Percentiles rank a stretch among this genome's conserved stretches.
phyloP scores from a whole-genome alignment of 2,113 vertebrate species.

The Cathartes aura region DNA sequence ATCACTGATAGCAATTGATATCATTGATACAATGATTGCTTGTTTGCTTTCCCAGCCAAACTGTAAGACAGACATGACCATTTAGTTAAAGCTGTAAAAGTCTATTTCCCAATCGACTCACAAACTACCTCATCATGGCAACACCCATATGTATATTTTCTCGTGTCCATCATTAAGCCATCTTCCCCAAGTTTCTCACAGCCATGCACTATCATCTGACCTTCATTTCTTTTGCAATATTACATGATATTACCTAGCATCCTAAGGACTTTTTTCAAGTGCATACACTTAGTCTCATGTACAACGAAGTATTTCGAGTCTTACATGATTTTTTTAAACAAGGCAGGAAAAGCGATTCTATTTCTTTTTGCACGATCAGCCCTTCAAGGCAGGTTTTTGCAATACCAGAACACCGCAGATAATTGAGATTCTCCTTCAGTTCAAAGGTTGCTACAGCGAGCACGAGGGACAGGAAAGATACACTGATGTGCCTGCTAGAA shows the following conservation, averaged over 20 bases:
- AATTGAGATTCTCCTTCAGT: constrained; percentile 36
- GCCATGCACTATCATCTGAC: neutral
- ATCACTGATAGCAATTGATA: neutral
- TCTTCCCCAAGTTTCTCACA: neutral
- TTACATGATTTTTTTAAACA: fast-evolving
- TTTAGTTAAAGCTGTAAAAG: neutral
- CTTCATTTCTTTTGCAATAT: neutral
- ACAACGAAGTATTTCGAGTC: fast-evolving
- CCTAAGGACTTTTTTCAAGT: no score
- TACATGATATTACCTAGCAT: neutral
- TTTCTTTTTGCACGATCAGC: neutral
- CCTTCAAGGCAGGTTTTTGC: neutral
- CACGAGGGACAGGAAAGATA: neutral
- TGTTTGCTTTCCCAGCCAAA: neutral
- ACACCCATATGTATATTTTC: neutral
- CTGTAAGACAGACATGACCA: fast-evolving
- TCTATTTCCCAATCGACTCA: neutral
- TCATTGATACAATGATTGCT: neutral
- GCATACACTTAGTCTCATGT: fast-evolving
- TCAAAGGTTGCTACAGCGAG: neutral
- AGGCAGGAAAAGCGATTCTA: neutral
- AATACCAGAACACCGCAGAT: neutral
- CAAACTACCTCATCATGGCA: neutral
- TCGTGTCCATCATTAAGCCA: neutral
- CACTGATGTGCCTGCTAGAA: neutral